A percentile compares a stretch with the other conserved stretches of the same genome.
phyloP scores from a whole-genome alignment of 2,797 vertebrate genomes.

The Melanogrammus aeglefinus region DNA sequence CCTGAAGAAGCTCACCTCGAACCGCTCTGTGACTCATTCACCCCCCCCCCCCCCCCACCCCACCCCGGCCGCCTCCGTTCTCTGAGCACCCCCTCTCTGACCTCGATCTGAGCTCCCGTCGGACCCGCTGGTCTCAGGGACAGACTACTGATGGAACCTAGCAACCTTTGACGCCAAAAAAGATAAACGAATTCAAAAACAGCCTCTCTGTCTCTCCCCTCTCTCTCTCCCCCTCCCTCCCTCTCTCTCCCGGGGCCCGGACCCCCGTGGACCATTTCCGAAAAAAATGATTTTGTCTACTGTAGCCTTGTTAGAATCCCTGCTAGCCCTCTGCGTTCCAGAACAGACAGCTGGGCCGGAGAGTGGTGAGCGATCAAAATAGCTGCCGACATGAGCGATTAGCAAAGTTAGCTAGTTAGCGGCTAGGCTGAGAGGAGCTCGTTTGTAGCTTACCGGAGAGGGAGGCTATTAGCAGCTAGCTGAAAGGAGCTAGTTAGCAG shows the following conservation, averaged over 20 bases:
- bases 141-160: slow-evolving; percentile 66
- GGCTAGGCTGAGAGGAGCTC: background rate
- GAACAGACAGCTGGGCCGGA: background rate
- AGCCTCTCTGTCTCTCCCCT: slow-evolving; percentile 7
- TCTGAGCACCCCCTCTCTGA: slow-evolving; percentile 41
- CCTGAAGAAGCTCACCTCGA: slow-evolving; percentile 97
- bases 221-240: background rate
- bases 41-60: background rate
- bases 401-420: background rate
- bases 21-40: slow-evolving; percentile 87
- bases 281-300: slow-evolving; percentile 29
- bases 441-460: no score
- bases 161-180: slow-evolving; percentile 57
- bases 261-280: slow-evolving; percentile 32
- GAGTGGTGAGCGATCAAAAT: background rate
- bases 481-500: no score
- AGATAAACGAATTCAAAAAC: slow-evolving; percentile 35
- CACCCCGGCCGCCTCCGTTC: background rate
- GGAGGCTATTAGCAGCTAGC: background rate
- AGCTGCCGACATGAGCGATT: background rate
- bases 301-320: background rate
- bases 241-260: slow-evolving; percentile 19
- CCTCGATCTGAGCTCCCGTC: slow-evolving; percentile 48
- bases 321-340: background rate
- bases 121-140: slow-evolving; percentile 30